phyloP scores from a whole-genome alignment of 2,113 vertebrate genomes.

The Leuciscus idus region DNA sequence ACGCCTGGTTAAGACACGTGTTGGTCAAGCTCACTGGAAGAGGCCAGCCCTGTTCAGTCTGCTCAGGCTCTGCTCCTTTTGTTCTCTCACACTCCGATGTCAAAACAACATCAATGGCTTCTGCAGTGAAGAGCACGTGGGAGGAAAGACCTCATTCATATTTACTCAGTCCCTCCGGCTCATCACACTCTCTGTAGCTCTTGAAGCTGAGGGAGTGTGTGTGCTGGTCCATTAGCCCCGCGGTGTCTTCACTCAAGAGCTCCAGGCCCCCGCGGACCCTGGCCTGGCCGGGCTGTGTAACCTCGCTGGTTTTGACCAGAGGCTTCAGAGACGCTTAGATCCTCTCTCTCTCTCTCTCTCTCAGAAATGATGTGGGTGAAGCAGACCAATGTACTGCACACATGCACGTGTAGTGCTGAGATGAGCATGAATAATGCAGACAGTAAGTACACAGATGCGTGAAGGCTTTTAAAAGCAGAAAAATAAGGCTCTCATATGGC shows the following conservation, averaged over 20 bases:
- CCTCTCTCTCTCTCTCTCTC: not conserved
- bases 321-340: not conserved
- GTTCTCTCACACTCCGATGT: constrained; percentile 31
- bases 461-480: constrained; percentile 67
- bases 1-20: not conserved
- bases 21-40: not conserved
- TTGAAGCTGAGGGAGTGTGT: constrained; percentile 52
- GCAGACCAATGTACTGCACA: constrained; percentile 39
- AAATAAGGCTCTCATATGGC: constrained; percentile 63
- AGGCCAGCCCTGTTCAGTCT: not conserved
- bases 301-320: not conserved
- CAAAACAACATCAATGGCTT: constrained; percentile 37
- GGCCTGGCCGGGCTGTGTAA: not conserved
- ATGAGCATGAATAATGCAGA: constrained; percentile 72
- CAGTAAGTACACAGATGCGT: constrained; percentile 12
- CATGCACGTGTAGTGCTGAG: constrained; percentile 38
- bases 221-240: constrained; percentile 34
- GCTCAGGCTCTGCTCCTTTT: constrained; percentile 1
- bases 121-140: constrained; percentile 10
- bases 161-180: constrained; percentile 37
- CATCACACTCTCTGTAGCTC: constrained; percentile 8
- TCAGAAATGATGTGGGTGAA: constrained; percentile 45
- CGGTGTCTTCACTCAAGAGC: constrained; percentile 29
- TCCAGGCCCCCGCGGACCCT: constrained; percentile 4
- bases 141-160: constrained; percentile 46